Conservation (phyloP, 2,113 vertebrate species). For the Notothenia rossii region DNA sequence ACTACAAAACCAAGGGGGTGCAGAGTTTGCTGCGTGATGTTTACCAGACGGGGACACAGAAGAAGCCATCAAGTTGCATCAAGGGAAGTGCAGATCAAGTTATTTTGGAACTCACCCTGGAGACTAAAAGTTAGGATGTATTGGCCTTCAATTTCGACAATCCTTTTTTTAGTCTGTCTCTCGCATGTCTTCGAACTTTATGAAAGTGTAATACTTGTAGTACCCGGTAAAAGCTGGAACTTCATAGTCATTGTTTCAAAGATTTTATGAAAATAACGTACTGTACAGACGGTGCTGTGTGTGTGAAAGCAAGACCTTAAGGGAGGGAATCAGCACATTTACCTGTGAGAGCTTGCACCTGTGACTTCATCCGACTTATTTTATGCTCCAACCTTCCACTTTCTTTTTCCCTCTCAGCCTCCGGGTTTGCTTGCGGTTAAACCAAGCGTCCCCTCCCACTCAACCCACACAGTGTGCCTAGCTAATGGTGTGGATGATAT, state of each 20-base stretch:
- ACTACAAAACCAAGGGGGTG: neutral
- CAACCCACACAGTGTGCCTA: slow-evolving; percentile 42
- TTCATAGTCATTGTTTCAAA: neutral
- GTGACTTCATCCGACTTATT: neutral
- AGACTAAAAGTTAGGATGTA: neutral
- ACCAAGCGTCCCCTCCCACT: slow-evolving; percentile 53
- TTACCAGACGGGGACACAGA: neutral
- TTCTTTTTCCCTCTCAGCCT: neutral
- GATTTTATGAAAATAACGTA: neutral
- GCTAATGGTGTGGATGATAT: slow-evolving; percentile 71
- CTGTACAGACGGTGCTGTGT: neutral
- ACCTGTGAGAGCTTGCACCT: slow-evolving; percentile 4
- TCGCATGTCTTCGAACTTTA: neutral
- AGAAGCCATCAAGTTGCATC: neutral
- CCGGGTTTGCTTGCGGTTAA: slow-evolving; percentile 41
- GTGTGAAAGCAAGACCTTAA: neutral
- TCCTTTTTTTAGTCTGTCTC: neutral
- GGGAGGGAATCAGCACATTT: neutral
- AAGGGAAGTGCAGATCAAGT: neutral
- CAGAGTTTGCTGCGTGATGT: neutral
- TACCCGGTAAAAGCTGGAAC: neutral
- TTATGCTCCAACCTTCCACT: slow-evolving; percentile 29
- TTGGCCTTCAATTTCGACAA: neutral
- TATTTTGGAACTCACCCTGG: neutral
- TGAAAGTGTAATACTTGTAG: neutral